phyloP scores from a whole-genome alignment of 2,797 vertebrate genomes.

The Lacerta viridis region DNA sequence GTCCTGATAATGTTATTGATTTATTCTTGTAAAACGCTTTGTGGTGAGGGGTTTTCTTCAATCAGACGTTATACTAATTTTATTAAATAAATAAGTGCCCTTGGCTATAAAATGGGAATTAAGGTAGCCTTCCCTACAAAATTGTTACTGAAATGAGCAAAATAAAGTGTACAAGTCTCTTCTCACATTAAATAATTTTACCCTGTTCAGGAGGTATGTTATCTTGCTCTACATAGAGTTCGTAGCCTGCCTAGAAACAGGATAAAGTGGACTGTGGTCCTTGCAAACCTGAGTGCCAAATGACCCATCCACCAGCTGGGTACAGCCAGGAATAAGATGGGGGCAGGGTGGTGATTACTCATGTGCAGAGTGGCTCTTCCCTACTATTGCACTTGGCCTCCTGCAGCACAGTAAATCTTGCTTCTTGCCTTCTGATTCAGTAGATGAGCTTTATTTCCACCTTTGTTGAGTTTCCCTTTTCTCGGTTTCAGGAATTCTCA shows the following conservation, averaged over 20 bases:
- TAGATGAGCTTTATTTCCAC: neutral
- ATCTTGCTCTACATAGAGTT: neutral
- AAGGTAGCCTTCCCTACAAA: neutral
- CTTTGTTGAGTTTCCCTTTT: conserved; percentile 1
- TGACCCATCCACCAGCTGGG: neutral
- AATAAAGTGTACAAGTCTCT: neutral
- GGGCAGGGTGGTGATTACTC: neutral
- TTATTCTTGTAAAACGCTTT: too few species aligned
- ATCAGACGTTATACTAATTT: too few species aligned
- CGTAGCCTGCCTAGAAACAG: conserved; percentile 16
- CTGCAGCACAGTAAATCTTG: conserved; percentile 32
- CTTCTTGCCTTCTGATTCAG: neutral
- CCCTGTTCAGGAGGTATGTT: neutral
- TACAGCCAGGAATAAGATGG: conserved; percentile 1
- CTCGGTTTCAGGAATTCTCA: conserved; percentile 34
- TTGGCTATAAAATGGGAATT: neutral
- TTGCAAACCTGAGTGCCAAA: neutral
- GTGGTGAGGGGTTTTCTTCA: too few species aligned
- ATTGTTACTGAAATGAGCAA: neutral
- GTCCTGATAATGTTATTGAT: too few species aligned
- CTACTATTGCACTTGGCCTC: neutral
- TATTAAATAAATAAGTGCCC: too few species aligned
- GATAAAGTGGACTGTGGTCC: too few species aligned
- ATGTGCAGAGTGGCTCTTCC: neutral
- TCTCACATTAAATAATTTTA: conserved; percentile 10